phyloP scores from a whole-genome alignment of 2,797 vertebrate species.

The Otolemur crassicaudatus region DNA sequence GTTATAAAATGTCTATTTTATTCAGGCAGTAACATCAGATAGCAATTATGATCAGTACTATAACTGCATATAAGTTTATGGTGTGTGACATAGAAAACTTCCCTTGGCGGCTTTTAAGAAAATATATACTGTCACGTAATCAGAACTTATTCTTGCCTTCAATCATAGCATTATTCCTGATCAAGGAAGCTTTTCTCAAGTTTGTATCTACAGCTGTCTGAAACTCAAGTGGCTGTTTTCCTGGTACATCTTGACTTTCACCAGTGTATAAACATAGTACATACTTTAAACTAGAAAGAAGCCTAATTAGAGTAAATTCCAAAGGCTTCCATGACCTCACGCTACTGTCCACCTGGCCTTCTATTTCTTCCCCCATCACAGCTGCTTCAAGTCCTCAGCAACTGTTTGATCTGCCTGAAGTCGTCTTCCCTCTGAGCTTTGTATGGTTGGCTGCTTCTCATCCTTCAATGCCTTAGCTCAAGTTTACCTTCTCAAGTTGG shows the following conservation, averaged over 20 bases:
- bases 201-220: background rate
- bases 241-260: background rate
- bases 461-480: background rate
- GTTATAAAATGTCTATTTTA: background rate
- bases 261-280: background rate
- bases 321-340: background rate
- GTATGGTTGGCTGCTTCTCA: fast-evolving
- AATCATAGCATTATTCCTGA: background rate
- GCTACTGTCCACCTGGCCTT: background rate
- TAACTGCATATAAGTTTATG: background rate
- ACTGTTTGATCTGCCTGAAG: background rate
- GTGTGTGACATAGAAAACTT: background rate
- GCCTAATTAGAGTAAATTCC: background rate
- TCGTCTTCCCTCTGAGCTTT: background rate
- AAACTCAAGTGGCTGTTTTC: background rate
- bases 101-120: background rate
- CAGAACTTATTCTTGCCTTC: background rate
- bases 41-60: background rate
- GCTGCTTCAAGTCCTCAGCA: background rate
- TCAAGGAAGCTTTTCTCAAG: background rate
- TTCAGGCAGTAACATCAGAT: background rate
- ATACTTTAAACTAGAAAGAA: background rate
- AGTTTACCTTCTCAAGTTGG: background rate
- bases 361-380: background rate
- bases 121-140: background rate